Evolutionary conservation across 2,113 vertebrate genomes (phyloP).

Genomic region (Sander lucioperca): DNA sequence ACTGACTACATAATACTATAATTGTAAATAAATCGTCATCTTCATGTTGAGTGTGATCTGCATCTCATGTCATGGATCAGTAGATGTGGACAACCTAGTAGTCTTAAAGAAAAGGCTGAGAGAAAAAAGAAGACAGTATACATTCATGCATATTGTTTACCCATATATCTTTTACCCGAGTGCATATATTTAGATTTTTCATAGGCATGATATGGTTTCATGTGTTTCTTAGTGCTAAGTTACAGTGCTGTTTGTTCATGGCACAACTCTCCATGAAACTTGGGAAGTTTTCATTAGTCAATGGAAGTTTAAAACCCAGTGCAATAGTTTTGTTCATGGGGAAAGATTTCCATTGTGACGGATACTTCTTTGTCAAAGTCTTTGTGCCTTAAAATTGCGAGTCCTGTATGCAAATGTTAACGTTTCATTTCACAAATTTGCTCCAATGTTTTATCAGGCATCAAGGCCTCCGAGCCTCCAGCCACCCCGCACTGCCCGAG

Average conservation of each 20-base stretch:
- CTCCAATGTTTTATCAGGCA: constrained; percentile 3
- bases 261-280: neutral
- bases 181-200: constrained; percentile 31
- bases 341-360: constrained; percentile 5
- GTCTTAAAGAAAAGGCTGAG: neutral
- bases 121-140: neutral
- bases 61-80: constrained; percentile 6
- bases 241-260: constrained; percentile 36
- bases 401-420: constrained; percentile 11
- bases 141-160: constrained; percentile 53
- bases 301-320: constrained; percentile 18
- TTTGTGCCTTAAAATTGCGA: constrained; percentile 8
- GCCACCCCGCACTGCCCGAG: neutral
- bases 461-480: neutral
- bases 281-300: constrained; percentile 10
- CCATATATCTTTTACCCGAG: constrained; percentile 2
- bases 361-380: constrained; percentile 5
- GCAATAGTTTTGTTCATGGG: constrained; percentile 9
- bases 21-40: too few relatives aligned
- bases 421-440: neutral
- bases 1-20: too few relatives aligned
- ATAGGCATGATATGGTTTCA: constrained; percentile 26
- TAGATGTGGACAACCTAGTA: neutral
- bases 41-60: neutral
- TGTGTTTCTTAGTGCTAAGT: constrained; percentile 12